Base-by-base conservation (phyloP, 2,113 vertebrate species). In the Hymenochirus boettgeri region DNA sequence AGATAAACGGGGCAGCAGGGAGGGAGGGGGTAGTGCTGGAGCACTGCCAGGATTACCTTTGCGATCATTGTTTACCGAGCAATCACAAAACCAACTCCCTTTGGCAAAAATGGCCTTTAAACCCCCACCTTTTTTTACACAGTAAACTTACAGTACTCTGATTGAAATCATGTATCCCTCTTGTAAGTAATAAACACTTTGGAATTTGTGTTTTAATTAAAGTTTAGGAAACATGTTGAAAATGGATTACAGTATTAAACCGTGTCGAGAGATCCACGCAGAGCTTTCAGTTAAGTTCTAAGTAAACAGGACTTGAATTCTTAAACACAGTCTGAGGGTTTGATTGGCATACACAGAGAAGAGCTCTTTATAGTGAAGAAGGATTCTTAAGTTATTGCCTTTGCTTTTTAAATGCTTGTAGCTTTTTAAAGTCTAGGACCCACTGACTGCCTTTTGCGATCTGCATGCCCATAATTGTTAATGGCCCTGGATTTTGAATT, bases 151-250 rank as follows among this genome's bases (percentile, higher is more conserved):
- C 33, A 35, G 22, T 35, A 24, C 19, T 26, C 18, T 59, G 18
- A 60, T 12, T 29, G 24, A 47, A 42, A 47, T 13, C 12, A 27
- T 60, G 23, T 25, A 13, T 25, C 37, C n/a, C 39, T 12, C 13
- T n/a, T n/a, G 35, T 21, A n/a, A 15, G 3, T 29, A 13, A 60
- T 10, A 29, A 47, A 24, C 18, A 15, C 13, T 15, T 19, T 47
- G 57, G 57, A 39, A 25, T 60, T 60, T 60, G 22, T 47, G 17
- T 46, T 27, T 19, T 60, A 60, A 60, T 60, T 60, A 60, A 60
- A 60, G 39, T 15, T 47, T 15, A 60, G 57, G 22, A 60, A 60
- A 46, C 25, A 46, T 31, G 35, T 60, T 60, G 26, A 29, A 33
- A 27, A 13, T 15, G 24, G 39, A 27, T 60, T 60, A 60, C 42